Evolutionary conservation across 2,888 invertebrate species (phyloP).

Genomic region (Cyrtodaria siliqua): DNA sequence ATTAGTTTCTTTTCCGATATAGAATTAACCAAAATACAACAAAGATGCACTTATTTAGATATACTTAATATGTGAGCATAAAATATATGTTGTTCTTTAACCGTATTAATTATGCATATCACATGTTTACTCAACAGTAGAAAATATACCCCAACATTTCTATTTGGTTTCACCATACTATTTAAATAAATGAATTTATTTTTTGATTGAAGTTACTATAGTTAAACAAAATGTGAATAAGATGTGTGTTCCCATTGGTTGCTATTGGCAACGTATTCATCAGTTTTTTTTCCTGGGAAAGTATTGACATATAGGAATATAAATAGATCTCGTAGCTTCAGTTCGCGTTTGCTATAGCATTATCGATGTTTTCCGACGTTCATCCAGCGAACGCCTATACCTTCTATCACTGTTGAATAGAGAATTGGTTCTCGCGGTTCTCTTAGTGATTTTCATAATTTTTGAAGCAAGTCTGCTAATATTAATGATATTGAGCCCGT

Average conservation of each 20-base stretch:
- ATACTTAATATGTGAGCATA: too few relatives aligned
- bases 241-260: conserved; percentile 26
- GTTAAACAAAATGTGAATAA: conserved; percentile 26
- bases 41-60: too few relatives aligned
- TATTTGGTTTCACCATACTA: too few relatives aligned
- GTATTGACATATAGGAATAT: conserved; percentile 53
- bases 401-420: conserved; percentile 8
- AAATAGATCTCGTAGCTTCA: conserved; percentile 31
- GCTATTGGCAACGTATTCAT: conserved; percentile 39
- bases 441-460: conserved; percentile 77
- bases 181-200: too few relatives aligned
- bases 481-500: conserved; percentile 80
- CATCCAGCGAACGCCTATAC: not conserved
- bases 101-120: too few relatives aligned
- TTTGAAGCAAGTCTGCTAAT: conserved; percentile 77
- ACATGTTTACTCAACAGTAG: too few relatives aligned
- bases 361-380: conserved; percentile 13
- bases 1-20: too few relatives aligned
- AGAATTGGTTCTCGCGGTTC: conserved; percentile 17
- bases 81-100: too few relatives aligned
- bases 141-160: too few relatives aligned
- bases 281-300: conserved; percentile 36
- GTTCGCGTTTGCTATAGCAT: conserved; percentile 16
- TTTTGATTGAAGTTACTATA: conserved; percentile 1
- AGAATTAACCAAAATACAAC: too few relatives aligned